Percentiles rank a stretch among this genome's conserved stretches.
Evolutionary conservation across 2,888 invertebrate species (phyloP).

Genomic region (Pterostichus madidus): DNA sequence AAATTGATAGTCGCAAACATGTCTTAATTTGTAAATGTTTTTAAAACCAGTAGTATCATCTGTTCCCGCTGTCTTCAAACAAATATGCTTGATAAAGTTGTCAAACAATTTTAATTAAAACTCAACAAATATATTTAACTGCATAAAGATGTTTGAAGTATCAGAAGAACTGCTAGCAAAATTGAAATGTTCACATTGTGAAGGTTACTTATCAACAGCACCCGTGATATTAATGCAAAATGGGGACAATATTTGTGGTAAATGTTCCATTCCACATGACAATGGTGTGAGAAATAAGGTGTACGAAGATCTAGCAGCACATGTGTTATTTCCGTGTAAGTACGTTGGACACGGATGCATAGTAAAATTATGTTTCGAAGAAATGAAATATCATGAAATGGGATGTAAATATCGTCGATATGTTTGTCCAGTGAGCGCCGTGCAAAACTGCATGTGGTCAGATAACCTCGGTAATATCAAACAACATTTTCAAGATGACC

Average conservation of each 20-base stretch:
- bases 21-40: not conserved
- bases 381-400: constrained; percentile 38
- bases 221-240: not conserved
- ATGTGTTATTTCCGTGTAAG: constrained; percentile 48
- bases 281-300: constrained; percentile 28
- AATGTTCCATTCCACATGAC: constrained; percentile 12
- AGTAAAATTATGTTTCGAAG: constrained; percentile 7
- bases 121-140: not conserved
- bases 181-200: constrained; percentile 27
- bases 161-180: constrained; percentile 16
- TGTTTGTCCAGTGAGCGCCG: constrained; percentile 13
- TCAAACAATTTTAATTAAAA: not conserved
- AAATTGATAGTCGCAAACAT: not conserved
- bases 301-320: constrained; percentile 35
- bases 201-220: constrained; percentile 34
- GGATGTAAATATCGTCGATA: constrained; percentile 30
- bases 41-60: not conserved
- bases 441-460: constrained; percentile 25
- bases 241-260: constrained; percentile 44
- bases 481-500: constrained; percentile 30
- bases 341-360: constrained; percentile 1
- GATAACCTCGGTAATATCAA: constrained; percentile 24
- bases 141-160: constrained; percentile 21
- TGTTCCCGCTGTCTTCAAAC: not conserved
- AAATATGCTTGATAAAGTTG: not conserved